Percentiles rank a stretch among this genome's conserved stretches.
Conservation (phyloP, 2,113 vertebrate genomes). For the Narcine bancroftii region DNA sequence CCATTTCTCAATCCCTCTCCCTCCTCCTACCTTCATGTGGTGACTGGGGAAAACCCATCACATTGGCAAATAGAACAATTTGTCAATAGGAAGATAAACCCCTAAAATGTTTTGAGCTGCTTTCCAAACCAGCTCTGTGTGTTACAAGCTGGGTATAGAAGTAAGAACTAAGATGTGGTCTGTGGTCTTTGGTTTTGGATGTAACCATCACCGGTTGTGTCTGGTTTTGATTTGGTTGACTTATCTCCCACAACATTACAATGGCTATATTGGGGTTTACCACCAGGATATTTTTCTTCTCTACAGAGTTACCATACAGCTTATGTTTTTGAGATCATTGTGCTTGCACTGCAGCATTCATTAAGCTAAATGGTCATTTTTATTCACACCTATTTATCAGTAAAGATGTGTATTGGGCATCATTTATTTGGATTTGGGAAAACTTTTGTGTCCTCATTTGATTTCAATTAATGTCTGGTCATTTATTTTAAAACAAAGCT, state of each 20-base stretch:
- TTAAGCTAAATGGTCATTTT: neutral
- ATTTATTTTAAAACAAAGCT: no score
- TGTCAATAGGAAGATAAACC: neutral
- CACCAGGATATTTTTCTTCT: constrained; percentile 1
- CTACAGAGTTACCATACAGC: neutral
- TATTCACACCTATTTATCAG: neutral
- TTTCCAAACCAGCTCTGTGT: neutral
- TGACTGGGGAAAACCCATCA: neutral
- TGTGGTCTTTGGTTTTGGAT: constrained; percentile 35
- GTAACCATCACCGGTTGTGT: constrained; percentile 25
- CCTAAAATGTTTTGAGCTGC: neutral
- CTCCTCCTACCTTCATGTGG: neutral
- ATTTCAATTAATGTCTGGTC: no score
- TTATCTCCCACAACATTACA: constrained; percentile 33
- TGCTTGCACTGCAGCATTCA: neutral
- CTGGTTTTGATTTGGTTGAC: constrained; percentile 27
- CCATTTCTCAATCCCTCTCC: neutral
- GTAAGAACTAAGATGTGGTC: constrained; percentile 10
- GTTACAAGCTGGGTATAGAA: neutral
- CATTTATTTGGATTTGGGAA: neutral
- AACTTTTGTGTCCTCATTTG: neutral
- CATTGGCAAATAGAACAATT: neutral
- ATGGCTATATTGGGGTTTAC: constrained; percentile 17
- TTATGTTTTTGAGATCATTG: neutral
- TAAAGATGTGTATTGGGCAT: neutral